Conservation (phyloP, 1,140 invertebrate genomes). For the Hirudo medicinalis region DNA sequence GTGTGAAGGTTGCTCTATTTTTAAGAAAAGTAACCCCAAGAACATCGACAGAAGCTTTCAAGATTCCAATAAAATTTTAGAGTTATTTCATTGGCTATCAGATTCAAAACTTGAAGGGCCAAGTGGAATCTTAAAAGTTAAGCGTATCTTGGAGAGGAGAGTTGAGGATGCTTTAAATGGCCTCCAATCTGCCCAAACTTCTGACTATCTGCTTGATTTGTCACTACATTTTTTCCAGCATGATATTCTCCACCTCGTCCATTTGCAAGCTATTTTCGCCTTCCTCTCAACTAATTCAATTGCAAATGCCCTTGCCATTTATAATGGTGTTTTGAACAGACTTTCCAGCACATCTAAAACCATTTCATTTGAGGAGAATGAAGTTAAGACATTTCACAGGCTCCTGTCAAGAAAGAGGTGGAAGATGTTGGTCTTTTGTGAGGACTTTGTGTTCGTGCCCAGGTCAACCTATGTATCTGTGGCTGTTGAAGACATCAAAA, state of each 20-base stretch:
- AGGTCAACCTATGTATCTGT: too few relatives aligned
- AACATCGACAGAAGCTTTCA: not conserved
- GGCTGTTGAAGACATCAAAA: too few relatives aligned
- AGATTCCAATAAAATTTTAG: not conserved
- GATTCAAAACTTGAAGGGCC: not conserved
- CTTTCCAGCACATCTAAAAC: not conserved
- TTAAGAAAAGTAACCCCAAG: not conserved
- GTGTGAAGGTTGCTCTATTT: not conserved
- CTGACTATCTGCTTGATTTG: not conserved
- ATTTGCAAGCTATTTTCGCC: not conserved
- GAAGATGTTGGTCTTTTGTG: too few relatives aligned
- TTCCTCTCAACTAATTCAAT: not conserved
- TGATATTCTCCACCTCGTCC: slow-evolving; percentile 3
- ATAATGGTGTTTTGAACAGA: not conserved
- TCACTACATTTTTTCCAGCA: not conserved
- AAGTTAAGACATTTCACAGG: not conserved
- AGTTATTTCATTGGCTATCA: not conserved
- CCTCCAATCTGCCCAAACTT: not conserved
- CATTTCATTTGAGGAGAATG: not conserved
- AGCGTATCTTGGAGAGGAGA: not conserved
- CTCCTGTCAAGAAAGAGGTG: not conserved
- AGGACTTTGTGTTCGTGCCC: too few relatives aligned
- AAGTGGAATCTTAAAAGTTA: not conserved
- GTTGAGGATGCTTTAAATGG: slow-evolving; percentile 8
- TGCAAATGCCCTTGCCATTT: not conserved